phyloP scores from a whole-genome alignment of 2,888 invertebrate species.

The Incurvaria masculella region DNA sequence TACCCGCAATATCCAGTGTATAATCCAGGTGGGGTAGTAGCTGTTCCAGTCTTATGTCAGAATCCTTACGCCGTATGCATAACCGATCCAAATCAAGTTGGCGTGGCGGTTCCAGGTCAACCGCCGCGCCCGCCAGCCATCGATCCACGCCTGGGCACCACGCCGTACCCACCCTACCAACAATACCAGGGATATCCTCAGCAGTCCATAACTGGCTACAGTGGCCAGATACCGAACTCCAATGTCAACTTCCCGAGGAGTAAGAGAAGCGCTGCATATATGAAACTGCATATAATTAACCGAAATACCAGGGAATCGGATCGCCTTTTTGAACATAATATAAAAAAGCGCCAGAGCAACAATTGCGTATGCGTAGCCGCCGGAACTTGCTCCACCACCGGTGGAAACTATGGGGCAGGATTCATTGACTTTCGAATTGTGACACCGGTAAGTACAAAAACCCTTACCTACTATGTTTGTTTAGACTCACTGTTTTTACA shows the following conservation, averaged over 20 bases:
- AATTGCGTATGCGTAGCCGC: conserved; percentile 39
- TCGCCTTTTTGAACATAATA: conserved; percentile 26
- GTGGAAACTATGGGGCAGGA: conserved; percentile 47
- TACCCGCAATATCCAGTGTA: conserved; percentile 10
- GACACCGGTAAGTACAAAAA: conserved; percentile 50
- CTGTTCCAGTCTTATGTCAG: conserved; percentile 37
- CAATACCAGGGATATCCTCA: conserved; percentile 9
- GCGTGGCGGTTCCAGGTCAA: conserved; percentile 8
- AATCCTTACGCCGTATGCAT: conserved; percentile 42
- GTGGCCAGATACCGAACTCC: conserved; percentile 29
- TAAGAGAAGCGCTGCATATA: conserved; percentile 8
- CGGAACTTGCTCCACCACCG: conserved; percentile 31
- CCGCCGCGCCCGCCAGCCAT: conserved; percentile 42
- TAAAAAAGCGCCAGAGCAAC: conserved; percentile 31
- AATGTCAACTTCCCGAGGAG: conserved; percentile 44
- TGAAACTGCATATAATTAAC: too few relatives aligned
- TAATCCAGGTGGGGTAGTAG: conserved; percentile 29
- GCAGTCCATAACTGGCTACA: conserved; percentile 33
- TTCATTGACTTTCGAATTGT: conserved; percentile 62
- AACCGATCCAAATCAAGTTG: conserved; percentile 41
- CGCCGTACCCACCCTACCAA: conserved; percentile 32
- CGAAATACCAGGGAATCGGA: too few relatives aligned
- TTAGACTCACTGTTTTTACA: too few relatives aligned
- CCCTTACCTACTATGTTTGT: too few relatives aligned
- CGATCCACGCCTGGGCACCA: conserved; percentile 48